A percentile compares a stretch with the other conserved stretches of the same genome.
Conservation (phyloP, 2,113 vertebrate species). For the Hippotragus niger region DNA sequence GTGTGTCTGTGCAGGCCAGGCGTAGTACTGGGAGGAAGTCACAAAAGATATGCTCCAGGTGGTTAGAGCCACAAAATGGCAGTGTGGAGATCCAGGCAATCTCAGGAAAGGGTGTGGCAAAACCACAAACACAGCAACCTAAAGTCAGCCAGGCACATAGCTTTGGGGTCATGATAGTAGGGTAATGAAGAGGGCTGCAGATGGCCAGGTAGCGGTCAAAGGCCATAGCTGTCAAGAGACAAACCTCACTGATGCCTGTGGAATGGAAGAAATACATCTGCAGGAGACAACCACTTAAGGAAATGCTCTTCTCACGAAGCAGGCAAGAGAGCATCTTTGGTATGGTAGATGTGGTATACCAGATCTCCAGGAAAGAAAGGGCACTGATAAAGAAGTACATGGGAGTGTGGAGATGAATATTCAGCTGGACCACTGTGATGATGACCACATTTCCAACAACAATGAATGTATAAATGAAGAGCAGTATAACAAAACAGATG, state of each 20-base stretch:
- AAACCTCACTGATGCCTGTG: neutral
- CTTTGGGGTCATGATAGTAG: neutral
- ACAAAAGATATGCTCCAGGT: neutral
- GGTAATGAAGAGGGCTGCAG: neutral
- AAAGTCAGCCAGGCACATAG: neutral
- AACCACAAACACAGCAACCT: neutral
- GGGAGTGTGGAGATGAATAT: constrained; percentile 44
- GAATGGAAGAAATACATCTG: constrained; percentile 29
- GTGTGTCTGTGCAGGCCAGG: neutral
- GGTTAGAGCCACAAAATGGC: neutral
- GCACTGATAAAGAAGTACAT: constrained; percentile 65
- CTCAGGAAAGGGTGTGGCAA: neutral
- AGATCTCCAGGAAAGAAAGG: constrained; percentile 68
- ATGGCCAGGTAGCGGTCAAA: neutral
- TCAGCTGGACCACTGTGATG: constrained; percentile 47
- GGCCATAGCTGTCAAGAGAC: neutral
- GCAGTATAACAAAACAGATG: constrained; percentile 49
- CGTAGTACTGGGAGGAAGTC: neutral
- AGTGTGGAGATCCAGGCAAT: neutral
- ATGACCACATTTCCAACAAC: constrained; percentile 57
- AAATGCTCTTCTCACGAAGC: constrained; percentile 35
- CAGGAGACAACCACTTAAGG: constrained; percentile 35
- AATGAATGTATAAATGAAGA: constrained; percentile 57
- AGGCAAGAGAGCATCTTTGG: constrained; percentile 49
- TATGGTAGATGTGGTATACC: constrained; percentile 61